Percentiles rank a stretch among this genome's conserved stretches.
Evolutionary conservation across 2,113 vertebrate genomes (phyloP).

Genomic region (Scophthalmus maximus): DNA sequence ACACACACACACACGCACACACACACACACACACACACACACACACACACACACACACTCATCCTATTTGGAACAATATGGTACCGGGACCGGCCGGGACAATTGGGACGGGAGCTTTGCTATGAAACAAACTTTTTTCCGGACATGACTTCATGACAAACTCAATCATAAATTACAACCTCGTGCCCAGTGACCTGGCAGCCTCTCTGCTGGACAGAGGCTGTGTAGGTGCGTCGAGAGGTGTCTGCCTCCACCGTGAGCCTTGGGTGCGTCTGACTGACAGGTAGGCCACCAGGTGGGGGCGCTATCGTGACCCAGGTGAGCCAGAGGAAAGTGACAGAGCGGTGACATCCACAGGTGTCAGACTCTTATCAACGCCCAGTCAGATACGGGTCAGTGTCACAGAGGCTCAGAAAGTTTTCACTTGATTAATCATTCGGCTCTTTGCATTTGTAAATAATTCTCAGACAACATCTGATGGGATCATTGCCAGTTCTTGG

Average conservation of each 20-base stretch:
- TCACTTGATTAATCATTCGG: too few species aligned
- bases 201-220: too few species aligned
- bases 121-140: conserved; percentile 24
- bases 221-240: too few species aligned
- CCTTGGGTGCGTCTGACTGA: conserved; percentile 11
- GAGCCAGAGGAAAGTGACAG: conserved; percentile 39
- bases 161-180: conserved; percentile 37
- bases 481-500: too few species aligned
- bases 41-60: conserved; percentile 24
- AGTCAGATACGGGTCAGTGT: too few species aligned
- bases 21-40: conserved; percentile 34
- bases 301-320: conserved; percentile 58
- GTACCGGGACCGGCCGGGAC: conserved; percentile 2
- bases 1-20: conserved; percentile 10
- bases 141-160: conserved; percentile 40
- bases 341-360: conserved; percentile 36
- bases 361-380: too few species aligned
- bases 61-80: conserved; percentile 30
- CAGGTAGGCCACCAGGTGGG: conserved; percentile 59
- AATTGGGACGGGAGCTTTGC: not conserved
- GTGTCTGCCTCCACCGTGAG: too few species aligned
- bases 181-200: conserved; percentile 9
- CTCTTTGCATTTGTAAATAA: too few species aligned
- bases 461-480: too few species aligned
- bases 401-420: too few species aligned